Conservation (phyloP, 2,113 vertebrate species). For the Gymnarchus niloticus region DNA sequence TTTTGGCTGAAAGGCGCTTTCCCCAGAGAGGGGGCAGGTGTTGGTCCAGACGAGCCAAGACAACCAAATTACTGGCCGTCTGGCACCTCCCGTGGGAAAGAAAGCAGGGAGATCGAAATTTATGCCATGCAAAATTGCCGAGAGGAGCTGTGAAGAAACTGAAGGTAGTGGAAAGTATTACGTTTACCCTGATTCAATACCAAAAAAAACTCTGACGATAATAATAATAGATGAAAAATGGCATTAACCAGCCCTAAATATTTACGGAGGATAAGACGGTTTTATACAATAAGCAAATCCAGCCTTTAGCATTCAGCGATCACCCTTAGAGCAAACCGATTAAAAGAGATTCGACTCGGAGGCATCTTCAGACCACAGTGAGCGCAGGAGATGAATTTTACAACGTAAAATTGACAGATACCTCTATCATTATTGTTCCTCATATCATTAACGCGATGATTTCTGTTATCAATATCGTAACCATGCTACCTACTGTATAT, state of each 20-base stretch:
- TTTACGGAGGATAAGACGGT: not conserved
- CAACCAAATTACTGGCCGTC: constrained; percentile 98
- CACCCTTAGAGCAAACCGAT: not conserved
- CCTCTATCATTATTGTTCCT: not conserved
- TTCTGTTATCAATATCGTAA: not conserved
- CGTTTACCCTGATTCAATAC: not conserved
- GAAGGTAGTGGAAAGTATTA: constrained; percentile 12
- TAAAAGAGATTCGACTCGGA: not conserved
- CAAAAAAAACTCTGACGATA: not conserved
- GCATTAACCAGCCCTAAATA: constrained; percentile 2
- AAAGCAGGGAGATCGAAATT: constrained; percentile 47
- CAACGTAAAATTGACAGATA: not conserved
- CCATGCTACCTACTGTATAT: no score
- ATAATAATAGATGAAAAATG: not conserved
- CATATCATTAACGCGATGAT: not conserved
- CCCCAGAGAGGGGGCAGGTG: constrained; percentile 96
- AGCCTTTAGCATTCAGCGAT: not conserved
- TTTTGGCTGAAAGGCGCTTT: constrained; percentile 71
- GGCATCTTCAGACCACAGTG: no score
- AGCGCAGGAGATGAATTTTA: not conserved
- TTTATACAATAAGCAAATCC: not conserved
- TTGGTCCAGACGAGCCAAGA: constrained; percentile 98
- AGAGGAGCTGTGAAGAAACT: constrained; percentile 20
- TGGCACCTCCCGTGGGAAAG: constrained; percentile 89
- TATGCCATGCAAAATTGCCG: constrained; percentile 29